Conservation (phyloP, 1,140 invertebrate species). For the Zaprionus davidi region DNA sequence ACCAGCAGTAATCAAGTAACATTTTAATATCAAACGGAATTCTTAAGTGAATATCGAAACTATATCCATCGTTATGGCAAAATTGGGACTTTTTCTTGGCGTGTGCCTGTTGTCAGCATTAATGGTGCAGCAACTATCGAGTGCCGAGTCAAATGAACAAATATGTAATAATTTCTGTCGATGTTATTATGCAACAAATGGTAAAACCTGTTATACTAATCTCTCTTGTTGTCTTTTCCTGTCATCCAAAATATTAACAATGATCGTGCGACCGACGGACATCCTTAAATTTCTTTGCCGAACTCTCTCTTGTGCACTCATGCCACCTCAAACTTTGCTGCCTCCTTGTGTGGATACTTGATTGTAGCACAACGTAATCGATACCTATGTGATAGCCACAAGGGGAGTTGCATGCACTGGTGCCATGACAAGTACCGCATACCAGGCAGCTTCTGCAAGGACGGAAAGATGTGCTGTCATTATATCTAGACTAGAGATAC, state of each 20-base stretch:
- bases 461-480: too few relatives aligned
- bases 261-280: conserved; percentile 17
- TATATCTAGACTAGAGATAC: neutral
- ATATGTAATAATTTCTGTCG: neutral
- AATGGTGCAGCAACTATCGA: conserved; percentile 49
- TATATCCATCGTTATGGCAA: conserved; percentile 36
- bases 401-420: too few relatives aligned
- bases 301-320: neutral
- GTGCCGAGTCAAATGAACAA: conserved; percentile 19
- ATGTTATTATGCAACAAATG: conserved; percentile 58
- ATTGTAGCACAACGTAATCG: conserved; percentile 71
- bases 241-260: conserved; percentile 26
- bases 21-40: too few relatives aligned
- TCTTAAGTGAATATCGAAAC: neutral
- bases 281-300: conserved; percentile 3
- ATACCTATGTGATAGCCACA: conserved; percentile 33
- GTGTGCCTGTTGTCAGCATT: conserved; percentile 42
- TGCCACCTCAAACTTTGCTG: too few relatives aligned
- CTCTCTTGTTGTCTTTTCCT: conserved; percentile 3
- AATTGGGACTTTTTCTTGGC: conserved; percentile 37
- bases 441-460: too few relatives aligned
- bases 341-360: neutral
- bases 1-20: neutral
- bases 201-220: conserved; percentile 38
- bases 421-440: too few relatives aligned